Conservation (phyloP, 1,140 invertebrate genomes). For the Wasmannia auropunctata region DNA sequence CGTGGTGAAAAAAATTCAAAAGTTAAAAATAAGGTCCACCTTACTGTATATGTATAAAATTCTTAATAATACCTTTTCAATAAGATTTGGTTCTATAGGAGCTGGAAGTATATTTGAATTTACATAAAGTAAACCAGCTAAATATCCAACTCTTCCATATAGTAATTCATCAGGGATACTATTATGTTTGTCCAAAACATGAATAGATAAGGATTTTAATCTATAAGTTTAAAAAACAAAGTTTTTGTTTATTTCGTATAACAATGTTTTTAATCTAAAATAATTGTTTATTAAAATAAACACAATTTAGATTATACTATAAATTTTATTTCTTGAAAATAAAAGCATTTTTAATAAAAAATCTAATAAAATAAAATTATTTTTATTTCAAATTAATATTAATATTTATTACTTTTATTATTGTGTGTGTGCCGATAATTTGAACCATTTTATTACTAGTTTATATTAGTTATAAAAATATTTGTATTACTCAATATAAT, state of each 20-base stretch:
- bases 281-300: neutral
- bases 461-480: too few species aligned
- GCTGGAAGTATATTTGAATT: slow-evolving; percentile 87
- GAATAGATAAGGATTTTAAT: slow-evolving; percentile 84
- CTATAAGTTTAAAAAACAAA: slow-evolving; percentile 77
- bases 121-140: slow-evolving; percentile 91
- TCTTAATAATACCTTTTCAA: slow-evolving; percentile 82
- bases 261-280: neutral
- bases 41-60: neutral
- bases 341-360: neutral
- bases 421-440: neutral
- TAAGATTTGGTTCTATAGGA: slow-evolving; percentile 83
- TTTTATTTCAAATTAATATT: neutral
- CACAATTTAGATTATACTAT: neutral
- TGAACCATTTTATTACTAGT: neutral
- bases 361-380: neutral
- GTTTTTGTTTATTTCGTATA: neutral
- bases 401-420: neutral
- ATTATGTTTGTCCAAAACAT: slow-evolving; percentile 83
- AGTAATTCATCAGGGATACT: slow-evolving; percentile 92
- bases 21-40: too few species aligned
- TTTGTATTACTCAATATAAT: too few species aligned
- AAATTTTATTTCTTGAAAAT: neutral
- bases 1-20: too few species aligned
- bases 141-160: slow-evolving; percentile 93